Evolutionary conservation across 2,113 vertebrate genomes (phyloP), one percentile per base, ranked within the genome.

Genomic region (Echinops telfairi): DNA sequence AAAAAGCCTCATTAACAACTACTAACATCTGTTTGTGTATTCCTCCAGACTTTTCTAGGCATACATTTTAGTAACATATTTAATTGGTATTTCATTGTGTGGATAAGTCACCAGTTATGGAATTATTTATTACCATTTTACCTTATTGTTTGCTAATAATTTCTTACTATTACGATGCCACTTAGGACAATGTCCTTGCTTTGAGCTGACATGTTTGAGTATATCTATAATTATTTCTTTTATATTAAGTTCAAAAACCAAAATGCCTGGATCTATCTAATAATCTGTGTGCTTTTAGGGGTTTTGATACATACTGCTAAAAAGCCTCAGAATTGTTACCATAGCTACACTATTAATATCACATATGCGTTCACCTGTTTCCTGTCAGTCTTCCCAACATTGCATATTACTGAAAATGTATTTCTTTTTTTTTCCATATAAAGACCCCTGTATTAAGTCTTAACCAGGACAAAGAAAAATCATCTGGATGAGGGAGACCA

Each of bases 291-390:
- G 31, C 15, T 92, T 80, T 62, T n/a, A 31, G 43, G 16, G 36
- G 3, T 68, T 94, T 92, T 77, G 16, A 66, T 78, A 68, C 22
- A 47, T 40, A 43, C 12, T 62, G 38, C 73, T 92, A 31, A 83
- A 83, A 40, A 40, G 36, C 31, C 16, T 95, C 25, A 70, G 38
- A 87, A 85, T 22, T n/a, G 53, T 91, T 95, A 57, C 27, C 82
- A 79, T 89, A 70, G 58, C 40, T 57, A 79, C 38, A 36, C 43
- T 86, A 64, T 84, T 88, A 47, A 58, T 71, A 78, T 60, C 73
- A 38, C 36, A 71, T 77, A 84, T 16, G 1, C 86, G 27, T 75
- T 68, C 83, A 92, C 68, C 73, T 91, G 36, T 77, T 90, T 89
- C 62, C 80, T 20, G 58, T 80, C 70, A 82, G 43, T 84, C 68